phyloP scores from a whole-genome alignment of 1,140 invertebrate species.

The Ridgeia piscesae region DNA sequence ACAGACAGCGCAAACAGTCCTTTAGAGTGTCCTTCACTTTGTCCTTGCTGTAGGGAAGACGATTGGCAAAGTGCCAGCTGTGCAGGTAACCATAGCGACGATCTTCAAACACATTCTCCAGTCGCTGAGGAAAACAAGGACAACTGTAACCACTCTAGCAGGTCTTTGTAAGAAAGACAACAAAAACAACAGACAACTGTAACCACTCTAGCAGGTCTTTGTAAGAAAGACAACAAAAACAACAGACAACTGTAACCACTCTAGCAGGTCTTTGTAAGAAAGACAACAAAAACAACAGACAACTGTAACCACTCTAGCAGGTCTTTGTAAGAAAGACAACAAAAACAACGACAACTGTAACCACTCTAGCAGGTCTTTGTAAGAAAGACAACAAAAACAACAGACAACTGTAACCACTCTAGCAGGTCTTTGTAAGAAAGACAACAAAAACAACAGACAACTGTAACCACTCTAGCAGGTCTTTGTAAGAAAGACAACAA shows the following conservation, averaged over 20 bases:
- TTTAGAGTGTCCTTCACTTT: conserved; percentile 20
- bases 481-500: no score
- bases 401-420: background rate
- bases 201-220: no score
- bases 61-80: conserved; percentile 59
- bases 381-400: no score
- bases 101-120: conserved; percentile 16
- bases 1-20: conserved; percentile 15
- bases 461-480: background rate
- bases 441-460: background rate
- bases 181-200: no score
- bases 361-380: background rate
- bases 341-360: conserved; percentile 9
- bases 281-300: background rate
- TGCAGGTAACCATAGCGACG: conserved; percentile 38
- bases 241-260: conserved; percentile 15
- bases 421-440: background rate
- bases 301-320: background rate
- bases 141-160: background rate
- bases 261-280: background rate
- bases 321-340: background rate
- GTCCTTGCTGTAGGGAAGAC: conserved; percentile 45
- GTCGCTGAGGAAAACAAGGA: background rate
- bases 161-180: background rate
- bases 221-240: no score